phyloP scores from a whole-genome alignment of 2,797 vertebrate genomes.

The Clarias fuscus region DNA sequence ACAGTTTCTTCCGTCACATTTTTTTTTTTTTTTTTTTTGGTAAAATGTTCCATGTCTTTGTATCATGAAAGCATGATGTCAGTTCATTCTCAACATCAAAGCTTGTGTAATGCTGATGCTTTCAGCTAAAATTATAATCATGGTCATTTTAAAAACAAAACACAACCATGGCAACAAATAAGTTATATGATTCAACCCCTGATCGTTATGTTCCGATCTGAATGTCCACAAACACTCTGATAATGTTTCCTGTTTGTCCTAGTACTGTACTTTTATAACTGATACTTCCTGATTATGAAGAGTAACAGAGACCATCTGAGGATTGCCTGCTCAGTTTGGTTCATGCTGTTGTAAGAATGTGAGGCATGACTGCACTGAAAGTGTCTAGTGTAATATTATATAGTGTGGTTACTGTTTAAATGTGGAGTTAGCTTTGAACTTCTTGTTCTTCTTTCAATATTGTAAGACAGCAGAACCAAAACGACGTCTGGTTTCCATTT shows the following conservation, averaged over 20 bases:
- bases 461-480: slow-evolving; percentile 43
- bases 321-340: slow-evolving; percentile 38
- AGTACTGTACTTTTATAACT: neutral
- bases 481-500: slow-evolving; percentile 50
- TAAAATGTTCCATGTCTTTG: neutral
- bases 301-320: slow-evolving; percentile 19
- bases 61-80: neutral
- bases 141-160: neutral
- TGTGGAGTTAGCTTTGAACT: slow-evolving; percentile 51
- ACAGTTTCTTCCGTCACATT: slow-evolving; percentile 2
- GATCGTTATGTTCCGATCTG: slow-evolving; percentile 3
- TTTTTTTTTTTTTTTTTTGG: too few relatives aligned
- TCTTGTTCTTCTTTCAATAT: slow-evolving; percentile 46
- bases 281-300: slow-evolving; percentile 19
- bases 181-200: neutral
- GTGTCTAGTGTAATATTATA: slow-evolving; percentile 55
- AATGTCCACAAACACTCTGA: neutral
- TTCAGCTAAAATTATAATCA: neutral
- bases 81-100: neutral
- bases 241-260: slow-evolving; percentile 7
- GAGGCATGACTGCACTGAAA: slow-evolving; percentile 52
- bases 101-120: neutral
- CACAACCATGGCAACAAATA: neutral
- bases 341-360: slow-evolving; percentile 53
- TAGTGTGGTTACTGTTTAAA: slow-evolving; percentile 55